A percentile compares a stretch with the other conserved stretches of the same genome.
Conservation (phyloP, 2,888 invertebrate species). For the Cartodere bifasciata region DNA sequence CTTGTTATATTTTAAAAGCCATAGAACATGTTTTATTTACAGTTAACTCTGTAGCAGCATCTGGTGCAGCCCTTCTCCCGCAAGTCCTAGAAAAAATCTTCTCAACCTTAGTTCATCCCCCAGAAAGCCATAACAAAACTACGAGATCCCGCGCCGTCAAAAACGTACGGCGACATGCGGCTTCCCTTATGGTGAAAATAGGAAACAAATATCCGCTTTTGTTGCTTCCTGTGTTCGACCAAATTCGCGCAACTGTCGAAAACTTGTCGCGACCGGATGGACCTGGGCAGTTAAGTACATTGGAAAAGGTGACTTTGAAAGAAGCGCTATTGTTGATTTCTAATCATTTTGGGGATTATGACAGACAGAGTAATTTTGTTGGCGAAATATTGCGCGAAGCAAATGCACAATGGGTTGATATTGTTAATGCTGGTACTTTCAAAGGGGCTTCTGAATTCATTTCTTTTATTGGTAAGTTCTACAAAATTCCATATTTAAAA, state of each 20-base stretch:
- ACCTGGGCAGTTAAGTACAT: conserved; percentile 56
- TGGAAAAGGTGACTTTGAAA: conserved; percentile 70
- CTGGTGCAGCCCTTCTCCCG: conserved; percentile 55
- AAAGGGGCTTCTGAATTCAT: conserved; percentile 57
- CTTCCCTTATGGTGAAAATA: conserved; percentile 79
- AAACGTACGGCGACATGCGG: conserved; percentile 80
- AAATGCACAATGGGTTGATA: conserved; percentile 50
- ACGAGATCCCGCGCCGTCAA: conserved; percentile 62
- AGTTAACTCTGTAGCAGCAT: conserved; percentile 47
- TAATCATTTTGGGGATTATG: conserved; percentile 83
- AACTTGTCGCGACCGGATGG: conserved; percentile 52
- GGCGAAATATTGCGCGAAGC: conserved; percentile 56
- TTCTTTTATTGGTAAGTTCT: conserved; percentile 58
- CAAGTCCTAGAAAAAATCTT: conserved; percentile 83
- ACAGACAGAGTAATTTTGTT: conserved; percentile 52
- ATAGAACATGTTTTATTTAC: conserved; percentile 15
- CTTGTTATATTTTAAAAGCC: background rate
- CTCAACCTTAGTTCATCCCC: conserved; percentile 62
- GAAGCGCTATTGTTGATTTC: conserved; percentile 73
- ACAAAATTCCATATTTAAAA: no score
- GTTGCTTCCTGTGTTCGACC: conserved; percentile 74
- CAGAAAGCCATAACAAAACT: conserved; percentile 48
- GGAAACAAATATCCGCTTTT: conserved; percentile 78
- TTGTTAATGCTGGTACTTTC: conserved; percentile 48
- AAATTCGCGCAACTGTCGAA: conserved; percentile 65